A percentile compares a stretch with the other conserved stretches of the same genome.
phyloP scores from a whole-genome alignment of 1,140 invertebrate species.

The Pogonomyrmex californicus region DNA sequence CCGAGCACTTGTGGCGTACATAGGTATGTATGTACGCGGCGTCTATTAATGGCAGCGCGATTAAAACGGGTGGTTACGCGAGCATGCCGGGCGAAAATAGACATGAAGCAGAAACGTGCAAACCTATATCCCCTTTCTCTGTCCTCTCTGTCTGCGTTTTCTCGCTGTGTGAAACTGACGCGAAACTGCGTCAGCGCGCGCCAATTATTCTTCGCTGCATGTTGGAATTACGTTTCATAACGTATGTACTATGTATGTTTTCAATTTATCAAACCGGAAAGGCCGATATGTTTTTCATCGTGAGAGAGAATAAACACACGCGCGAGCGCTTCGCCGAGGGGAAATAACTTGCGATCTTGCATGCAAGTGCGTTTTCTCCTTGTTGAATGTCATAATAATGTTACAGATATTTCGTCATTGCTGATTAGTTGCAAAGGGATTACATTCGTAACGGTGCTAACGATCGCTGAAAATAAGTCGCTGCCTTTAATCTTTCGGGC shows the following conservation, averaged over 20 bases:
- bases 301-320: slow-evolving; percentile 2
- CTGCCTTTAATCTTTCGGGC: neutral
- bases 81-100: slow-evolving; percentile 79
- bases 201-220: slow-evolving; percentile 75
- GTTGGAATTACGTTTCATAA: slow-evolving; percentile 57
- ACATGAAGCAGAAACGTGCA: slow-evolving; percentile 75
- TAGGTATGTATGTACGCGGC: slow-evolving; percentile 39
- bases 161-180: neutral
- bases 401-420: slow-evolving; percentile 18
- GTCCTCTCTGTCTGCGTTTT: neutral
- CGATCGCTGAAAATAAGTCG: neutral
- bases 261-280: slow-evolving; percentile 40
- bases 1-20: slow-evolving; percentile 43
- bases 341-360: neutral
- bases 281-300: slow-evolving; percentile 18
- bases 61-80: slow-evolving; percentile 81
- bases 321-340: neutral
- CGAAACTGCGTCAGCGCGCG: slow-evolving; percentile 66
- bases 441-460: neutral
- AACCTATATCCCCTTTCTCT: slow-evolving; percentile 40
- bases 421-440: neutral
- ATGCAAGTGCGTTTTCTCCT: neutral
- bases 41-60: slow-evolving; percentile 75
- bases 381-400: neutral
- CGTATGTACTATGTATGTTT: slow-evolving; percentile 34